These are phyloP conservation scores for Napeogenes inachia DNA, from an alignment of 2,888 invertebrate genomes.

Conservation along the genomic window DNA sequence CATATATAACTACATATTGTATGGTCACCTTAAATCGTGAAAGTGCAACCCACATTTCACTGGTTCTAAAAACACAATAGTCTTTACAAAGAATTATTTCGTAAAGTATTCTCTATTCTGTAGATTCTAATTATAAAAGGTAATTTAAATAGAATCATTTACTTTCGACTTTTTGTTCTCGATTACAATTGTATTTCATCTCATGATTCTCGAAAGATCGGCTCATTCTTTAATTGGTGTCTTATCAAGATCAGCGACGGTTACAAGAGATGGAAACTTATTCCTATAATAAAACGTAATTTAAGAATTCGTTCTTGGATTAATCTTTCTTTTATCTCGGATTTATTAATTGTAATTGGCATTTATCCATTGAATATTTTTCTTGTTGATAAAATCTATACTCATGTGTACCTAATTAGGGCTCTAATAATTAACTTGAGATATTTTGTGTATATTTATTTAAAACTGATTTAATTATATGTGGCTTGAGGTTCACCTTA, in stretches of 20 bases:
- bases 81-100: constrained; percentile 37
- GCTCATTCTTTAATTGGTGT: constrained; percentile 40
- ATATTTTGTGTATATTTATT: too few species aligned
- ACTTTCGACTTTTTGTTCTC: constrained; percentile 62
- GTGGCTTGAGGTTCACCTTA: too few species aligned
- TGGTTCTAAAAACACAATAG: too few species aligned
- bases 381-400: background rate
- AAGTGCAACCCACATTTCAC: too few species aligned
- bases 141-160: constrained; percentile 68
- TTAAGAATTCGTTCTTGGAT: constrained; percentile 22
- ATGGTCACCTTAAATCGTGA: too few species aligned
- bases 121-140: constrained; percentile 64
- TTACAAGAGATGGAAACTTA: constrained; percentile 23
- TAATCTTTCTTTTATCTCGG: constrained; percentile 22
- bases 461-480: too few species aligned
- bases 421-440: too few species aligned
- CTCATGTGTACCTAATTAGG: background rate
- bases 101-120: constrained; percentile 55
- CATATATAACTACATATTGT: too few species aligned
- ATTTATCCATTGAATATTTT: background rate
- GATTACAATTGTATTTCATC: constrained; percentile 62
- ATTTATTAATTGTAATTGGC: constrained; percentile 15
- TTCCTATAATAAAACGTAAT: constrained; percentile 27
- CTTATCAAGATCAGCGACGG: constrained; percentile 38
- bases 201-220: constrained; percentile 38